These are phyloP conservation scores for Pseudomyrmex dendroicus DNA, from an alignment of 1,140 invertebrate species.

Conservation along the genomic window DNA sequence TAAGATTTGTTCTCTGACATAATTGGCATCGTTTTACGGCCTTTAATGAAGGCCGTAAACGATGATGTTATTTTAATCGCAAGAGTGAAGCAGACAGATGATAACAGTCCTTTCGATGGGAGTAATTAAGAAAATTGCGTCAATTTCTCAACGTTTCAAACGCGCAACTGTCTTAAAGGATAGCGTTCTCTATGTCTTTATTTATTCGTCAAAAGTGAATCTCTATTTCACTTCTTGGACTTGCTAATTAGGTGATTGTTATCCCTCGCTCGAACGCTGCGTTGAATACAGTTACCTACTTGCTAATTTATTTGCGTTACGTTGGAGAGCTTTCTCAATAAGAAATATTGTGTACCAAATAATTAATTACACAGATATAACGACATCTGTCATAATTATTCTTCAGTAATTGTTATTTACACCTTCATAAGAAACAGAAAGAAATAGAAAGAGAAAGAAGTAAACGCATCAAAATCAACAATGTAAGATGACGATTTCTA, in stretches of 20 bases:
- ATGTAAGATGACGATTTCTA: slow-evolving; percentile 45
- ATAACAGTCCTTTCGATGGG: slow-evolving; percentile 48
- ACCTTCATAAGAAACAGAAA: not conserved
- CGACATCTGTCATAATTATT: slow-evolving; percentile 10
- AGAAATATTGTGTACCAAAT: not conserved
- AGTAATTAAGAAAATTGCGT: slow-evolving; percentile 61
- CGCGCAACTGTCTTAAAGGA: slow-evolving; percentile 43
- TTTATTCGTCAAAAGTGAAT: slow-evolving; percentile 56
- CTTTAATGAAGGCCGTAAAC: slow-evolving; percentile 49
- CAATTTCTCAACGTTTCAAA: slow-evolving; percentile 53
- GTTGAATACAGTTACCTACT: slow-evolving; percentile 31
- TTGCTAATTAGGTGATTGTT: slow-evolving; percentile 56
- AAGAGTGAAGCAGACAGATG: slow-evolving; percentile 41
- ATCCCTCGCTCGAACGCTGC: slow-evolving; percentile 30
- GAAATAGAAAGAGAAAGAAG: too few relatives aligned
- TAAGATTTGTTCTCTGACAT: slow-evolving; percentile 30
- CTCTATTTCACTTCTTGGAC: slow-evolving; percentile 31
- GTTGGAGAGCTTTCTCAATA: not conserved
- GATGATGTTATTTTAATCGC: slow-evolving; percentile 57
- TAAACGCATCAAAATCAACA: slow-evolving; percentile 11
- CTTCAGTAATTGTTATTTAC: not conserved
- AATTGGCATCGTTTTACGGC: slow-evolving; percentile 52
- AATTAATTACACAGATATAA: slow-evolving; percentile 29
- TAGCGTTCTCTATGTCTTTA: slow-evolving; percentile 25
- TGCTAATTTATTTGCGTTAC: slow-evolving; percentile 48